phyloP scores from a whole-genome alignment of 2,888 invertebrate genomes.

The Gortyna flavago region DNA sequence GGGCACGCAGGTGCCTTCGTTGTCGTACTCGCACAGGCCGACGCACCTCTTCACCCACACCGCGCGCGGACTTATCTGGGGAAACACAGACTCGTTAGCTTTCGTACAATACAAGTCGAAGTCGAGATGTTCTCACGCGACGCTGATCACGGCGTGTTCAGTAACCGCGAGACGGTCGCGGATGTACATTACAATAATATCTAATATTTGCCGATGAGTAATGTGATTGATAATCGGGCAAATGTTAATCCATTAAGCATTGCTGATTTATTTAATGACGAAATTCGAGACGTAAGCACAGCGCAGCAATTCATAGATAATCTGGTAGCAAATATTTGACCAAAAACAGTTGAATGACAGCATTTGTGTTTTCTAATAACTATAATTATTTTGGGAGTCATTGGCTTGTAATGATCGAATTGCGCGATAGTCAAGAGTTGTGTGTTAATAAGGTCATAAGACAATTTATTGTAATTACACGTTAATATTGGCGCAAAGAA shows the following conservation, averaged over 20 bases:
- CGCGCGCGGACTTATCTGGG: conserved; percentile 85
- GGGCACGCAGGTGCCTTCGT: conserved; percentile 79
- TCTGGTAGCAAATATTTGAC: conserved; percentile 43
- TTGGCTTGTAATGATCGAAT: conserved; percentile 50
- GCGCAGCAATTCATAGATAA: conserved; percentile 26
- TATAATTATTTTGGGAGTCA: conserved; percentile 43
- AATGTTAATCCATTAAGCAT: conserved; percentile 40
- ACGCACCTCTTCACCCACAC: conserved; percentile 87
- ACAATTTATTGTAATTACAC: conserved; percentile 53
- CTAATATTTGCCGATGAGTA: conserved; percentile 59
- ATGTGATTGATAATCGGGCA: conserved; percentile 50
- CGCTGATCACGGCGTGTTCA: conserved; percentile 59
- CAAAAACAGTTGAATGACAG: conserved; percentile 20
- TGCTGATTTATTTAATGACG: conserved; percentile 46
- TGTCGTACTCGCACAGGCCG: conserved; percentile 83
- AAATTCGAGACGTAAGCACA: conserved; percentile 26
- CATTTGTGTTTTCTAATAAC: conserved; percentile 26
- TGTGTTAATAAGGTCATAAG: conserved; percentile 62
- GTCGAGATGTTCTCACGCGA: conserved; percentile 82
- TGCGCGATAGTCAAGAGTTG: conserved; percentile 32
- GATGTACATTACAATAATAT: conserved; percentile 66
- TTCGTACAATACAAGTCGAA: conserved; percentile 61
- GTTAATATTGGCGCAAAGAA: conserved; percentile 21
- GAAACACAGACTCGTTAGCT: conserved; percentile 74
- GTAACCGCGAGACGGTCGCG: conserved; percentile 60